Percentiles rank a stretch among this genome's conserved stretches.
These are phyloP conservation scores for Apostichopus japonicus DNA, from an alignment of 35 echinoderm and acorn worm genomes.

Conservation along the genomic window DNA sequence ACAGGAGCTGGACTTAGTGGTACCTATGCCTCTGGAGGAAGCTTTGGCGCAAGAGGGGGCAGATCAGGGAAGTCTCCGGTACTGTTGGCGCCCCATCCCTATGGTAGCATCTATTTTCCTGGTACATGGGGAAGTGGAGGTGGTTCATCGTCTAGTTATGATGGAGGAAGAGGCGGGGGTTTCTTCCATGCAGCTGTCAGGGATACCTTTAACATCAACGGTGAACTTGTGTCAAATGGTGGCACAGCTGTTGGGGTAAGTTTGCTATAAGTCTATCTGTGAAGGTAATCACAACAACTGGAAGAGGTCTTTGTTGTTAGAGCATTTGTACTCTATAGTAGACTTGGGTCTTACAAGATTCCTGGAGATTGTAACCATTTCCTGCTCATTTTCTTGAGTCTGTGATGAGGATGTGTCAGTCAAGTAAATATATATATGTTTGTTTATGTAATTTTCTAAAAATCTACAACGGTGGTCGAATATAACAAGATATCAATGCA, in stretches of 20 bases:
- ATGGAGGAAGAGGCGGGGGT: constrained; percentile 66
- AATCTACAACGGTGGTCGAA: too few species aligned
- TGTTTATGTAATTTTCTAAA: too few species aligned
- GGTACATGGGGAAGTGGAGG: constrained; percentile 78
- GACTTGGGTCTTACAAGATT: too few species aligned
- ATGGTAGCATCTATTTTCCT: constrained; percentile 72
- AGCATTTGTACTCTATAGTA: too few species aligned
- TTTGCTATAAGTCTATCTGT: neutral
- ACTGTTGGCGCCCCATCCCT: constrained; percentile 62
- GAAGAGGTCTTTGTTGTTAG: too few species aligned
- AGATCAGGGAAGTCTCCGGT: constrained; percentile 45
- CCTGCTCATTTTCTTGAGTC: too few species aligned
- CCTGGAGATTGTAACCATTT: too few species aligned
- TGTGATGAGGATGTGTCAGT: too few species aligned
- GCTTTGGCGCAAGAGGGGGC: constrained; percentile 80
- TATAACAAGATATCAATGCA: too few species aligned
- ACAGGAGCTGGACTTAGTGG: constrained; percentile 61
- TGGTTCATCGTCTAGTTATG: constrained; percentile 25
- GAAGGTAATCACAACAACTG: too few species aligned
- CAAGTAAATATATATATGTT: too few species aligned
- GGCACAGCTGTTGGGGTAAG: neutral
- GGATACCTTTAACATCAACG: constrained; percentile 43
- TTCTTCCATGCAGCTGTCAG: constrained; percentile 29
- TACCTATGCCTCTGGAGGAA: constrained; percentile 74
- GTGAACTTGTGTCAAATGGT: constrained; percentile 57